These are phyloP conservation scores for Ophion costatus DNA, from an alignment of 2,888 invertebrate species.

Conservation along the genomic window DNA sequence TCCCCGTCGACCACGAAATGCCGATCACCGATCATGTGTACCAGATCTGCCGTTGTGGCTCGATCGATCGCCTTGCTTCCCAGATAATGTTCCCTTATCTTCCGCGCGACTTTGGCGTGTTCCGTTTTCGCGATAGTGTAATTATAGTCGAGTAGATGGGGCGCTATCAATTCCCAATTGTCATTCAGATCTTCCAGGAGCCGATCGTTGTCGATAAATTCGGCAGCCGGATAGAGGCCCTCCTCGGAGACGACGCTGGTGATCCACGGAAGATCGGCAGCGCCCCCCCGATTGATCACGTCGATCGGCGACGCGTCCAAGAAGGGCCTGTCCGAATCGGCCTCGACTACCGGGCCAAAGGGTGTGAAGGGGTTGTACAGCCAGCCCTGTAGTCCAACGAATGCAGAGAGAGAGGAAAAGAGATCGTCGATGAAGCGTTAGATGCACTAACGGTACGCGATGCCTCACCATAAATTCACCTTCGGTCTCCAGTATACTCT, in stretches of 20 bases:
- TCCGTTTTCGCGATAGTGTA: slow-evolving; percentile 81
- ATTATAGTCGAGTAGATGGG: slow-evolving; percentile 86
- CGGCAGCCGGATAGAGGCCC: slow-evolving; percentile 88
- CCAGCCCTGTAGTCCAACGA: slow-evolving; percentile 82
- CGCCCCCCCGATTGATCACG: slow-evolving; percentile 81
- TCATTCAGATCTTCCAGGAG: slow-evolving; percentile 84
- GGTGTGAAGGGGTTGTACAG: slow-evolving; percentile 88
- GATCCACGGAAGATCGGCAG: slow-evolving; percentile 87
- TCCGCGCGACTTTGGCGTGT: slow-evolving; percentile 77
- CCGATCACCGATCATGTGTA: slow-evolving; percentile 87
- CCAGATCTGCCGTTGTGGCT: slow-evolving; percentile 49
- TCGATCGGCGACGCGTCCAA: slow-evolving; percentile 87
- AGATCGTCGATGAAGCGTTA: background rate
- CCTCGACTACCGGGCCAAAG: slow-evolving; percentile 89
- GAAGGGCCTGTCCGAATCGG: slow-evolving; percentile 86
- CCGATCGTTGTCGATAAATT: slow-evolving; percentile 81
- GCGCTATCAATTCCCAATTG: slow-evolving; percentile 86
- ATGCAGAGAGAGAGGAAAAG: background rate
- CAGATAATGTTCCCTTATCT: slow-evolving; percentile 85
- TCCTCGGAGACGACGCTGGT: slow-evolving; percentile 88
- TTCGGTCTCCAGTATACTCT: slow-evolving; percentile 85
- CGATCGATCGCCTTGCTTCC: slow-evolving; percentile 83
- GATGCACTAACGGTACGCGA: background rate
- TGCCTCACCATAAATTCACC: slow-evolving; percentile 85
- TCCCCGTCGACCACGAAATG: slow-evolving; percentile 86